Conservation (phyloP, 2,888 invertebrate genomes). For the Agonopterix arenella region DNA sequence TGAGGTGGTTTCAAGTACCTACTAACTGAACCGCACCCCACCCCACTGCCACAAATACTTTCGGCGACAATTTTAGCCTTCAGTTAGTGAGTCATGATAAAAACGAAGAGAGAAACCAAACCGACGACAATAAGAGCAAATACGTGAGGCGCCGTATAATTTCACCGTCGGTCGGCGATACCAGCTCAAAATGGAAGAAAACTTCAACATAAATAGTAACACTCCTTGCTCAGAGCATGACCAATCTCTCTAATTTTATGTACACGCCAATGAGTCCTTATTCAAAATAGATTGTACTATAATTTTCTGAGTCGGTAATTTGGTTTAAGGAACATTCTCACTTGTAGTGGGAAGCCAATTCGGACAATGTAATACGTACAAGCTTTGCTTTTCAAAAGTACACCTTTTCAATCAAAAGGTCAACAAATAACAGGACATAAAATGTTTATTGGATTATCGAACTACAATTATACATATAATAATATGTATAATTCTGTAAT, state of each 20-base stretch:
- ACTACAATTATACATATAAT: no score
- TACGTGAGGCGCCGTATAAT: constrained; percentile 61
- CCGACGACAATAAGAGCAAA: constrained; percentile 53
- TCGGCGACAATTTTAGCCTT: constrained; percentile 39
- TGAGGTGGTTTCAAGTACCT: no score
- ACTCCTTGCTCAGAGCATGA: constrained; percentile 41
- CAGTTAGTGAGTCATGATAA: constrained; percentile 61
- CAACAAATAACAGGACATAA: no score
- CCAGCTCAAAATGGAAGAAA: constrained; percentile 59
- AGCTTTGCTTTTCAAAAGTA: neutral
- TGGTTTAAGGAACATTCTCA: neutral
- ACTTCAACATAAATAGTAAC: constrained; percentile 50
- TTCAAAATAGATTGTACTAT: constrained; percentile 18
- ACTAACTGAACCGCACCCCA: no score
- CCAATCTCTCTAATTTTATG: constrained; percentile 65
- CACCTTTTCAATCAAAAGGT: no score
- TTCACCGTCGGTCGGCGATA: constrained; percentile 49
- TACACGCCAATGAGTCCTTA: constrained; percentile 10
- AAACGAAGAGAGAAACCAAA: constrained; percentile 46
- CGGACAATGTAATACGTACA: neutral
- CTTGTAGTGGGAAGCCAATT: neutral
- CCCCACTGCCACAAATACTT: neutral
- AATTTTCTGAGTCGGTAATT: neutral
- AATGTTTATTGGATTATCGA: no score
- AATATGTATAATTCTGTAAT: no score